These are phyloP conservation scores for Leucophora obtusa DNA, from an alignment of 2,888 invertebrate genomes.

Conservation along the genomic window DNA sequence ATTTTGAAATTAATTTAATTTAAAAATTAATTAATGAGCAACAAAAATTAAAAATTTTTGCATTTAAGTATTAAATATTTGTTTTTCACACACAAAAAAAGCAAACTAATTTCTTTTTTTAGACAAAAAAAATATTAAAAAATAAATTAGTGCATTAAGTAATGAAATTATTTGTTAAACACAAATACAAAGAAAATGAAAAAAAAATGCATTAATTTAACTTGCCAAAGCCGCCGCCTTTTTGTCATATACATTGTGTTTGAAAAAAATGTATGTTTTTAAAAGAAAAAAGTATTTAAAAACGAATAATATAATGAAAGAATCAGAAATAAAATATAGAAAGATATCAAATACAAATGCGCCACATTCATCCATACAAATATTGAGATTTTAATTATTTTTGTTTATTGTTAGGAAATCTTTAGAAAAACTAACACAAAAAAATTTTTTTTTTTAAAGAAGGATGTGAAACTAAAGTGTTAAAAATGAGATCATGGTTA, in stretches of 20 bases:
- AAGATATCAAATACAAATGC: conserved; percentile 62
- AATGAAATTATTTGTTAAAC: conserved; percentile 27
- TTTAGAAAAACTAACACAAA: conserved; percentile 1
- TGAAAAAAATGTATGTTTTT: conserved; percentile 37
- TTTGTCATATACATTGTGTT: conserved; percentile 53
- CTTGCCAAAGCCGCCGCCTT: conserved; percentile 61
- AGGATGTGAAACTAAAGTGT: conserved; percentile 8
- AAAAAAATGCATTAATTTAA: conserved; percentile 52
- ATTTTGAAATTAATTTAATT: conserved; percentile 61
- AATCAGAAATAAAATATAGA: conserved; percentile 17
- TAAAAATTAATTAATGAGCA: conserved; percentile 65
- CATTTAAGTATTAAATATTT: conserved; percentile 57
- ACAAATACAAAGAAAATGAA: conserved; percentile 14
- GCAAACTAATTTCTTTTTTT: conserved; percentile 23
- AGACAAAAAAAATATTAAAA: background rate
- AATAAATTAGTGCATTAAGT: conserved; percentile 35
- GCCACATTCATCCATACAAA: conserved; percentile 71
- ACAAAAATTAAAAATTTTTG: conserved; percentile 60
- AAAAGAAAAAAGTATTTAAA: conserved; percentile 25
- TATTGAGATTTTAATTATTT: conserved; percentile 28
- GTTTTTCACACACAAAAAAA: conserved; percentile 37
- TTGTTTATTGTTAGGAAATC: background rate
- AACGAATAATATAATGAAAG: conserved; percentile 21
- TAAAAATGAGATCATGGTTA: background rate
- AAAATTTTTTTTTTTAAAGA: background rate